Evolutionary conservation across 2,888 invertebrate species (phyloP).

Genomic region (Pheosia tremula): DNA sequence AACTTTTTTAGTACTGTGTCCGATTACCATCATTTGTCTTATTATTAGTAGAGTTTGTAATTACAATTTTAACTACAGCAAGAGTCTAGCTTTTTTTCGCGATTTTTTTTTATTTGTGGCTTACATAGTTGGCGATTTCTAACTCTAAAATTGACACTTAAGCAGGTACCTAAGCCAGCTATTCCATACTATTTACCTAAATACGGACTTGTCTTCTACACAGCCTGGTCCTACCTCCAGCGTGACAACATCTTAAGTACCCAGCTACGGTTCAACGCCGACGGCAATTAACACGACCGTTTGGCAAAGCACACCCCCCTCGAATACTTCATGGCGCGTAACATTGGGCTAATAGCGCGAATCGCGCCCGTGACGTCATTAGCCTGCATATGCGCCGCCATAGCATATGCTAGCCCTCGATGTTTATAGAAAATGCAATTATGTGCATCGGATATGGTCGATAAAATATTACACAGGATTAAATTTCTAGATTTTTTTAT

Average conservation of each 20-base stretch:
- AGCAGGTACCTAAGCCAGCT: no score
- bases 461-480: no score
- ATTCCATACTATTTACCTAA: no score
- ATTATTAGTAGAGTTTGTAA: no score
- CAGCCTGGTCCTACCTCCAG: neutral
- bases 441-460: neutral
- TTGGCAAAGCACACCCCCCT: slow-evolving; percentile 45
- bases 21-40: no score
- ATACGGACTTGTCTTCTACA: neutral
- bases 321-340: slow-evolving; percentile 52
- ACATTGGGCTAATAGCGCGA: slow-evolving; percentile 40
- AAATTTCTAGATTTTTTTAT: no score
- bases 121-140: no score
- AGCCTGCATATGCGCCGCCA: slow-evolving; percentile 40
- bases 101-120: no score
- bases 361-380: slow-evolving; percentile 56
- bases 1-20: no score
- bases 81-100: no score
- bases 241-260: neutral
- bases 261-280: slow-evolving; percentile 21
- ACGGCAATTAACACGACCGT: slow-evolving; percentile 42
- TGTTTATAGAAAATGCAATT: slow-evolving; percentile 3
- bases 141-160: no score
- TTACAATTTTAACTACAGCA: no score
- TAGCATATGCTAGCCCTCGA: neutral